A percentile compares a stretch with the other conserved stretches of the same genome.
Evolutionary conservation across 2,888 invertebrate genomes (phyloP).

Genomic region (Tenthredo livida): DNA sequence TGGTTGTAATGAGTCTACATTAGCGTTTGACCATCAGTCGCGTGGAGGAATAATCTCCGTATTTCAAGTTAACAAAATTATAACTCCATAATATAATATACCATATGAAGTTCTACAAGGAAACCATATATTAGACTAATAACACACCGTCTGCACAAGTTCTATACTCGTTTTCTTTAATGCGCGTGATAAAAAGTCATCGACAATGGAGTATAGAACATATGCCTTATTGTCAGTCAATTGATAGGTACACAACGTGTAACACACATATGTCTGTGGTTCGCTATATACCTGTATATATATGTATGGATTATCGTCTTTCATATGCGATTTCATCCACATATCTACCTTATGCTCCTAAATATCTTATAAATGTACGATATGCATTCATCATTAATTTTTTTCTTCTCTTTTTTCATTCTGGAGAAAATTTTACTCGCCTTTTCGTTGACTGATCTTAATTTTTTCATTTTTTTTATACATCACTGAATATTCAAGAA

Average conservation of each 20-base stretch:
- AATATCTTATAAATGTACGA: not conserved
- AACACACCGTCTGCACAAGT: constrained; percentile 19
- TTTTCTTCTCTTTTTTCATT: too few relatives aligned
- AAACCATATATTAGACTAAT: constrained; percentile 33
- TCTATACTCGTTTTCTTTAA: constrained; percentile 11
- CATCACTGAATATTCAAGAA: too few relatives aligned
- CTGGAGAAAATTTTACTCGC: not conserved
- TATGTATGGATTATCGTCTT: constrained; percentile 17
- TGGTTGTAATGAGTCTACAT: not conserved
- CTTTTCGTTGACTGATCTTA: not conserved
- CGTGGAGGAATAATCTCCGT: not conserved
- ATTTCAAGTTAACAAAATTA: not conserved
- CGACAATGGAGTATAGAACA: constrained; percentile 41
- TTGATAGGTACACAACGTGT: constrained; percentile 32
- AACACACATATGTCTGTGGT: constrained; percentile 32
- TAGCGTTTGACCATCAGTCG: constrained; percentile 3
- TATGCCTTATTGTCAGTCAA: constrained; percentile 30
- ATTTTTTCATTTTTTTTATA: too few relatives aligned
- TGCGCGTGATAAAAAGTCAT: constrained; percentile 37
- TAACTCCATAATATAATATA: not conserved
- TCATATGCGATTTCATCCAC: not conserved
- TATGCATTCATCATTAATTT: not conserved
- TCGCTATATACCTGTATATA: not conserved
- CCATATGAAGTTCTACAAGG: not conserved
- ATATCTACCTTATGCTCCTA: not conserved